phyloP scores from a whole-genome alignment of 2,797 vertebrate genomes.

The Nannoperca obscura region DNA sequence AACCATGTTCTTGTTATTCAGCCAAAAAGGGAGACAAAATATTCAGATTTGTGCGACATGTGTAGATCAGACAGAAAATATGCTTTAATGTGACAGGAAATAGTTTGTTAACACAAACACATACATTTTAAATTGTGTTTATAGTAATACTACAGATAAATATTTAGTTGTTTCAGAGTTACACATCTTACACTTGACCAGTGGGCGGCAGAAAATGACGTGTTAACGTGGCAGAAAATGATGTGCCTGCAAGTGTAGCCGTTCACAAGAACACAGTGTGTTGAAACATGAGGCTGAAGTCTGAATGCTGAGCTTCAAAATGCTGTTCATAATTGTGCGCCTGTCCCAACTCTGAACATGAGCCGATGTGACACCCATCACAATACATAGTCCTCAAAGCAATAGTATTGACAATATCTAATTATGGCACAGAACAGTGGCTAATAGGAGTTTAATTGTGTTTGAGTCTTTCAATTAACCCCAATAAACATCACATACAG shows the following conservation, averaged over 20 bases:
- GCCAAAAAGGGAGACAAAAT: slow-evolving; percentile 13
- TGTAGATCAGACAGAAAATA: too few species aligned
- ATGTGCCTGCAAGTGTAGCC: not conserved
- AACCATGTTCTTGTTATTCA: not conserved
- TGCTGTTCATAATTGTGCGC: slow-evolving; percentile 1
- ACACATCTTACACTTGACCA: too few species aligned
- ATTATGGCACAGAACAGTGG: slow-evolving; percentile 33
- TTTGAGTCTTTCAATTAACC: slow-evolving; percentile 59
- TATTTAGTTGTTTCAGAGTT: too few species aligned
- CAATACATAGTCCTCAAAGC: slow-evolving; percentile 42
- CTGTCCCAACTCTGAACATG: slow-evolving; percentile 15
- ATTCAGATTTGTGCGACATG: not conserved
- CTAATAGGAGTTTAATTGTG: slow-evolving; percentile 51
- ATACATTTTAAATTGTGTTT: too few species aligned
- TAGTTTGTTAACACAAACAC: too few species aligned
- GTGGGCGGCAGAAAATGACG: too few species aligned
- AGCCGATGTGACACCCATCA: slow-evolving; percentile 46
- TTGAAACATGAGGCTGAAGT: not conserved
- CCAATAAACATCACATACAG: slow-evolving; percentile 34
- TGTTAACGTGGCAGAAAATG: too few species aligned
- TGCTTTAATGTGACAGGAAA: too few species aligned
- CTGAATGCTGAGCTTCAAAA: not conserved
- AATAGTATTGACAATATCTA: slow-evolving; percentile 32
- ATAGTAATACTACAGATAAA: too few species aligned
- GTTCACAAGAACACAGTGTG: not conserved